Base-by-base conservation (phyloP, 2,888 invertebrate genomes). In the Sturmia bella region DNA sequence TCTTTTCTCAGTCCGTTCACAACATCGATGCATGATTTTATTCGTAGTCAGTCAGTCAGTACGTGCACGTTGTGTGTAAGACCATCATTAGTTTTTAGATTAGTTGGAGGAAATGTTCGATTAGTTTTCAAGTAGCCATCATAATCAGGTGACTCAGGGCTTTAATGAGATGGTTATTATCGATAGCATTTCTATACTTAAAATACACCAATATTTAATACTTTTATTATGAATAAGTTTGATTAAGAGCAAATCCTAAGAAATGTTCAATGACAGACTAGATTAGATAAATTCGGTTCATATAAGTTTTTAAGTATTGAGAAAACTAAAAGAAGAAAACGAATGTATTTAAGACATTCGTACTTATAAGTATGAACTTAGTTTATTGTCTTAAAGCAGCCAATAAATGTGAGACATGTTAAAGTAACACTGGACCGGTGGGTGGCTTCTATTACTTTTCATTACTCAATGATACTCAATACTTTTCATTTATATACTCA, bases 101-200 rank as follows among this genome's bases (percentile, higher is more conserved):
- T 81, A 81, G 81, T 73, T 80, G 59, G 73, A 74, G 83, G 80
- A 80, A 83, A 83, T 83, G 83, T 83, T 80, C 83, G 83, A 83
- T 83, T 80, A 77, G 83, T 64, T 66, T 64, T 77, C 69, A 74
- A 73, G 73, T 77, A 74, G 77, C 81, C 66, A 74, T 81, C 78
- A 78, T 78, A 82, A 78, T 78, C 74, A 78, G 74, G 69, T 59
- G 82, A 78, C 64, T 78, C 73, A 52, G 54, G 68, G 68, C 76
- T 69, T 81, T 77, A 81, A 81, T 81, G 72, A 81, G 81, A 73
- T 81, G 41, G 41, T 66, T 73, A 77, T 76, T 68, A 68, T 59
- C 52, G 64, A 73, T 73, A 48, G 41, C 21, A 63, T 64, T 56
- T 48, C 56, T 32, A 37, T 32, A 21, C 52, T 24, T 48, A 50